Evolutionary conservation across 1,140 invertebrate genomes (phyloP).

Genomic region (Orchestia grillus): DNA sequence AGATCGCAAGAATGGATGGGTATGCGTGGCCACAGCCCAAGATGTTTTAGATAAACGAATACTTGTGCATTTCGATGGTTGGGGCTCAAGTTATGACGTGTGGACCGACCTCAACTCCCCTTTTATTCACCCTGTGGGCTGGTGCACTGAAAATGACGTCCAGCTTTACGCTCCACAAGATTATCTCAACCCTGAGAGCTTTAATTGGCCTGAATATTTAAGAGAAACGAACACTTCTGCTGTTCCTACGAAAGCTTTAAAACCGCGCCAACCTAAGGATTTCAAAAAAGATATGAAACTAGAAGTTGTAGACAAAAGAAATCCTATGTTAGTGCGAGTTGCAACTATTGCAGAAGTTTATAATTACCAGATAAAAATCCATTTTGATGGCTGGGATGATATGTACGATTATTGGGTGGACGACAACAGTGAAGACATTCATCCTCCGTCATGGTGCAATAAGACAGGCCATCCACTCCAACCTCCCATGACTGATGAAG

Average conservation of each 20-base stretch:
- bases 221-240: slow-evolving; percentile 81
- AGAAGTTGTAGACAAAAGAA: slow-evolving; percentile 90
- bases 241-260: slow-evolving; percentile 88
- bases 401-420: slow-evolving; percentile 90
- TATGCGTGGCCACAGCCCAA: slow-evolving; percentile 83
- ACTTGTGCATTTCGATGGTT: slow-evolving; percentile 94
- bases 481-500: slow-evolving; percentile 78
- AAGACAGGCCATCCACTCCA: slow-evolving; percentile 90
- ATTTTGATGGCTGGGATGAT: slow-evolving; percentile 92
- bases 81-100: slow-evolving; percentile 94
- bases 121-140: slow-evolving; percentile 93
- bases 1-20: slow-evolving; percentile 87
- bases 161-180: slow-evolving; percentile 87
- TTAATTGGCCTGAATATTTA: slow-evolving; percentile 90
- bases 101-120: slow-evolving; percentile 92
- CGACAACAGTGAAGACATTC: slow-evolving; percentile 90
- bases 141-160: slow-evolving; percentile 87
- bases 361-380: slow-evolving; percentile 75
- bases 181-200: slow-evolving; percentile 71
- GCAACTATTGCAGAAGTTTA: slow-evolving; percentile 84
- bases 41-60: slow-evolving; percentile 77
- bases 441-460: slow-evolving; percentile 91
- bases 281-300: slow-evolving; percentile 91
- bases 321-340: slow-evolving; percentile 86
- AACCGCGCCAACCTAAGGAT: slow-evolving; percentile 81